phyloP scores from a whole-genome alignment of 2,113 vertebrate genomes.

The Variabilichromis moorii region DNA sequence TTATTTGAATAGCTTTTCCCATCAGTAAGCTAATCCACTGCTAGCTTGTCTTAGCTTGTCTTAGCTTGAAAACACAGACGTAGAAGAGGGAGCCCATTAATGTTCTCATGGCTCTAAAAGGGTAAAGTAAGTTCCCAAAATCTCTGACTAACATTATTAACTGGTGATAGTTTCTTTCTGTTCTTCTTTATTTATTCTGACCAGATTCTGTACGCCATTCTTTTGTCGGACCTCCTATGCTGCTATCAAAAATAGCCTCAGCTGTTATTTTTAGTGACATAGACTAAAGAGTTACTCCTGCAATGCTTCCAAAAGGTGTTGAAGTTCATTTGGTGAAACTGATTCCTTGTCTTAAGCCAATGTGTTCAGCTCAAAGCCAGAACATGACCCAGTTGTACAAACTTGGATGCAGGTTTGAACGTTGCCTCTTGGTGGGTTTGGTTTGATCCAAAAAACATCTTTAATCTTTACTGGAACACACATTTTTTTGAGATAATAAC shows the following conservation, averaged over 20 bases:
- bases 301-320: background rate
- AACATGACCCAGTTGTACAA: background rate
- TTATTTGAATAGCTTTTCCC: background rate
- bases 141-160: background rate
- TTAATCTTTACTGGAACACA: background rate
- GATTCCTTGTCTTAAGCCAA: background rate
- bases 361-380: background rate
- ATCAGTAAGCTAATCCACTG: background rate
- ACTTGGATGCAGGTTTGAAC: background rate
- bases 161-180: background rate
- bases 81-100: background rate
- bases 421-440: background rate
- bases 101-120: background rate
- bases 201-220: background rate
- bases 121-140: background rate
- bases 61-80: fast-evolving
- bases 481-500: background rate
- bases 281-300: background rate
- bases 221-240: background rate
- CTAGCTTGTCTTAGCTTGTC: background rate
- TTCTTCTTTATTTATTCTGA: background rate
- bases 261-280: background rate
- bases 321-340: background rate
- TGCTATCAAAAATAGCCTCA: background rate
- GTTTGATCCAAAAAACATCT: background rate